Percentiles rank a stretch among this genome's conserved stretches.
These are phyloP conservation scores for Conistra vaccinii DNA, from an alignment of 2,888 invertebrate genomes.

Conservation along the genomic window DNA sequence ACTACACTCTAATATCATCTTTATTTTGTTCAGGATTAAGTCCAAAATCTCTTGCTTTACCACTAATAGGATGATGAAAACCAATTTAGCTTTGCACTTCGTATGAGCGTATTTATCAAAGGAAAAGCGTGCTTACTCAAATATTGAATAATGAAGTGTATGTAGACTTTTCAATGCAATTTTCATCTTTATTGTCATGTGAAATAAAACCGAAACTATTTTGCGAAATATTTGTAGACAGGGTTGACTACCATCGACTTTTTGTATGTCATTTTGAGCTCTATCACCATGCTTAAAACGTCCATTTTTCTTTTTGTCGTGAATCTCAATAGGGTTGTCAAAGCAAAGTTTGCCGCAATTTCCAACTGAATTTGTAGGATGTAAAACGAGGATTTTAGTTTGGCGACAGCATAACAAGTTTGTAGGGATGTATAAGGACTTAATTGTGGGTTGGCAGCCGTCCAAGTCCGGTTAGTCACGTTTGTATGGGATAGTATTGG, in stretches of 20 bases:
- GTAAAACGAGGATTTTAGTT: conserved; percentile 42
- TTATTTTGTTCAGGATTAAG: rapidly evolving
- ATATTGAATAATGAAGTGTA: conserved; percentile 5
- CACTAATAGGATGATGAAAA: conserved; percentile 22
- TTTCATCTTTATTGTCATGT: conserved; percentile 30
- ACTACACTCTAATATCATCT: background rate
- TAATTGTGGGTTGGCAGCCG: conserved; percentile 51
- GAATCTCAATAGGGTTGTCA: conserved; percentile 36
- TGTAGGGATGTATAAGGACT: conserved; percentile 51
- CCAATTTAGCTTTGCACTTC: conserved; percentile 36
- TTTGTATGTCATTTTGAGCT: conserved; percentile 20
- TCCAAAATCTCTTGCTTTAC: conserved; percentile 1
- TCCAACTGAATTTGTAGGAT: conserved; percentile 10
- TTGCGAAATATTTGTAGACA: background rate
- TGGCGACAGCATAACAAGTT: conserved; percentile 49
- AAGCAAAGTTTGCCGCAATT: conserved; percentile 42
- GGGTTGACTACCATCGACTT: background rate
- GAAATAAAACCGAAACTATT: conserved; percentile 6
- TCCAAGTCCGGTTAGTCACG: conserved; percentile 61
- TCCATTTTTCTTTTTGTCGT: background rate
- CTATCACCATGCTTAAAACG: rapidly evolving
- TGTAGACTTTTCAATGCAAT: background rate
- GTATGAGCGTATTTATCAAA: conserved; percentile 23
- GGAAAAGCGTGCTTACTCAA: conserved; percentile 8
- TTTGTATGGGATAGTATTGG: conserved; percentile 44